Conservation (phyloP, 2,888 invertebrate genomes). For the Gonocerus acuteangulatus region DNA sequence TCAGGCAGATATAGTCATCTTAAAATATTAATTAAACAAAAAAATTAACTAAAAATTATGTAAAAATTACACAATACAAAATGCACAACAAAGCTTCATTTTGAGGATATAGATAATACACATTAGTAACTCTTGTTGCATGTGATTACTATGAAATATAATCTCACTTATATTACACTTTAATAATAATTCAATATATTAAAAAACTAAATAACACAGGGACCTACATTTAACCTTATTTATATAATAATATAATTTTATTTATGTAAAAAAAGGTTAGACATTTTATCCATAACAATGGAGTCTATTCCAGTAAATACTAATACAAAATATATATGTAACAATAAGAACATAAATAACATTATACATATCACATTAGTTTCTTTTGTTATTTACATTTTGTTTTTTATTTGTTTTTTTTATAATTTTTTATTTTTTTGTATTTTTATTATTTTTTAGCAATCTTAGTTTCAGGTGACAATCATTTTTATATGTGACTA, state of each 20-base stretch:
- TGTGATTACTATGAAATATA: slow-evolving; percentile 5
- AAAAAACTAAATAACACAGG: slow-evolving; percentile 3
- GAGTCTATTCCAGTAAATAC: slow-evolving; percentile 14
- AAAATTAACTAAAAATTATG: background rate
- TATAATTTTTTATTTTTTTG: background rate
- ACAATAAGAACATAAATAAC: slow-evolving; percentile 21
- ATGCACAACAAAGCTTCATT: background rate
- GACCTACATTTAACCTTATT: slow-evolving; percentile 12
- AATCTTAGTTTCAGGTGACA: background rate
- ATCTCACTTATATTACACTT: too few relatives aligned
- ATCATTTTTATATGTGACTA: background rate
- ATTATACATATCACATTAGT: slow-evolving; percentile 24
- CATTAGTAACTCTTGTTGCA: slow-evolving; percentile 6
- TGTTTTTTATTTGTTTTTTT: background rate
- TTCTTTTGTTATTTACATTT: slow-evolving; percentile 18
- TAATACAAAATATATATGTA: slow-evolving; percentile 23
- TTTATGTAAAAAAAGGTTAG: slow-evolving; percentile 5
- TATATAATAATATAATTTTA: slow-evolving; percentile 8
- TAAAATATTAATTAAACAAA: background rate
- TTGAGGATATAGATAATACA: background rate
- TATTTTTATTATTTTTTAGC: background rate
- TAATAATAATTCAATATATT: background rate
- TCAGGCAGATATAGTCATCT: background rate
- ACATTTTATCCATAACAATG: slow-evolving; percentile 6
- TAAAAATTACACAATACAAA: background rate